phyloP scores from a whole-genome alignment of 2,113 vertebrate species.

The Hassar affinis region DNA sequence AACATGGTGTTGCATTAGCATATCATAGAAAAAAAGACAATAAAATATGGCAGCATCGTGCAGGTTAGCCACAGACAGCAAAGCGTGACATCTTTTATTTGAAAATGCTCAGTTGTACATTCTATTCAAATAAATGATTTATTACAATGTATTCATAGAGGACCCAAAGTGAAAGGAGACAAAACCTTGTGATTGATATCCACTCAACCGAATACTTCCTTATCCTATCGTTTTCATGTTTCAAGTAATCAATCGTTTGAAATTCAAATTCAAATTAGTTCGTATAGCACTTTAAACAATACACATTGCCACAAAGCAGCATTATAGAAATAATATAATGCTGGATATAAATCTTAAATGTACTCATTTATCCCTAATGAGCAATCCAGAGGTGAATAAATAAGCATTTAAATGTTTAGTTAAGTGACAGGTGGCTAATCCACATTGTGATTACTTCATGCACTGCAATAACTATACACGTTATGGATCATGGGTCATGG shows the following conservation, averaged over 20 bases:
- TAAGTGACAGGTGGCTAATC: not conserved
- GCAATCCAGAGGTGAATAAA: no score
- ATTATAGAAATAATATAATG: no score
- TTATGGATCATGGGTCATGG: not conserved
- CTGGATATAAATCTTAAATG: no score
- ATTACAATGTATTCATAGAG: conserved; percentile 37
- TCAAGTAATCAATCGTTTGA: not conserved
- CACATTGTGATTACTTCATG: not conserved
- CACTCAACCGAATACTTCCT: not conserved
- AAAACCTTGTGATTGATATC: conserved; percentile 22
- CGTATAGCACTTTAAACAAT: no score
- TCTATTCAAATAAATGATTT: conserved; percentile 44
- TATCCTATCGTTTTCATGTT: not conserved
- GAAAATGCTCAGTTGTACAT: not conserved
- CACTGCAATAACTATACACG: not conserved
- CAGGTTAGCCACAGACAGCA: not conserved
- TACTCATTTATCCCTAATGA: no score
- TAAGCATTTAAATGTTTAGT: not conserved
- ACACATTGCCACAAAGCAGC: no score
- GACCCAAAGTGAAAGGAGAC: conserved; percentile 1
- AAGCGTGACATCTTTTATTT: not conserved
- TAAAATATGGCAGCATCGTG: not conserved
- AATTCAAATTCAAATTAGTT: no score
- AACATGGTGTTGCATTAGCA: not conserved
- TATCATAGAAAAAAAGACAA: not conserved